Base-by-base conservation (phyloP, 2,888 invertebrate genomes). In the Glaucopsyche alexis region DNA sequence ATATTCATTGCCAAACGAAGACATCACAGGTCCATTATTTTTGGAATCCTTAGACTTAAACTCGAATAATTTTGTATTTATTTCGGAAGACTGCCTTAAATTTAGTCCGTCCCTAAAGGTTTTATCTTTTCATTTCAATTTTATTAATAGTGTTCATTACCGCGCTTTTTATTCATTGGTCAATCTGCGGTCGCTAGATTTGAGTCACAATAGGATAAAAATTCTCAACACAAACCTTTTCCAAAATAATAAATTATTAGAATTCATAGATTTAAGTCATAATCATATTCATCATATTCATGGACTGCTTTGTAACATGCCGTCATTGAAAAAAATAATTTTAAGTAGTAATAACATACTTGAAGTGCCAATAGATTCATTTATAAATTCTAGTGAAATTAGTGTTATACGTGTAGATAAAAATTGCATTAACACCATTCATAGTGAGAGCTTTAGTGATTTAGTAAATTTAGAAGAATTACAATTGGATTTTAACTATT, bases 241-340 rank as follows among this genome's bases (percentile, higher is more conserved):
- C 87, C 95, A 95, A 78, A 94, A 94, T 80, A 97, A 97, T 85
- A 95, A 95, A 81, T 94, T 95, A 76, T 87, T 98, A 78, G 94
- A 96, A 78, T 96, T 96, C 0, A 95, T 98, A 77, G 98, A 98
- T 87, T 88, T 98, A 77, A 97, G 97, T 83, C 96, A 97, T 87
- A 98, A 98, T 87, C 98, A 98, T 88, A 94, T 98, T 77, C 98
- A 98, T 87, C 96, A 96, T 80, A 96, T 98, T 71, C 94, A 95
- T 79, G 97, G 97, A 0, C 95, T 98, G 40, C 97, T 98, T 86
- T 95, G 96, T 76, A 95, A 96, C 84, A 90, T 98, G 77, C 96
- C 96, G 0, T 96, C 96, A 78, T 90, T 98, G 45, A 94, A 94
- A 72, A 97, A 98, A 87, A 91, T 98, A 72, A 96, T 96, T 82